Base-by-base conservation (phyloP, 2,888 invertebrate species). In the Hypsopygia costalis region DNA sequence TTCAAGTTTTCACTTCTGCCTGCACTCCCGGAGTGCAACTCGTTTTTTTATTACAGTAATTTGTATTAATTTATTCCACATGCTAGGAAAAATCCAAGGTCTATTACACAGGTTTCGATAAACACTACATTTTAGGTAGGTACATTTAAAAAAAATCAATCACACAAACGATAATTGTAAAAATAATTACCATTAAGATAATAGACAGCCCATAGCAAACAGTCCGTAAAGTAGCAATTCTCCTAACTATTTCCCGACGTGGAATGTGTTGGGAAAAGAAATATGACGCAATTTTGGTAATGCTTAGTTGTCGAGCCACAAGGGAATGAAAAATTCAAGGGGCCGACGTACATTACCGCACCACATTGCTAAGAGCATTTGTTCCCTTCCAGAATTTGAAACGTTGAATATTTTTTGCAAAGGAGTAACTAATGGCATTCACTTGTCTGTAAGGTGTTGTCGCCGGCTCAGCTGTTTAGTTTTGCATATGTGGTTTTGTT, bases 251-350 rank as follows among this genome's bases (percentile, higher is more conserved):
- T 83, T 77, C 68, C 75, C 68, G 62, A 62, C 64, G 61, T 55
- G 58, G 64, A 69, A 70, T 75, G 79, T 76, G 81, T 72, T 73
- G 64, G 60, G 76, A 73, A 76, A 83, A 86, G 83, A 88, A 86
- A 86, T 86, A 86, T 87, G 85, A 85, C 78, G 86, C 87, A 88
- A 88, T 88, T 87, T 85, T 72, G 76, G 83, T 88, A 87, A 88
- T 87, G 87, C 79, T 81, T 78, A 83, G 82, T 87, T 83, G 86
- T 83, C 83, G 79, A 75, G 83, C 78, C 82, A 81, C 85, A 73
- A 77, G 86, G 85, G 86, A 85, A 86, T 87, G 86, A 88, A 87
- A 87, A 87, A 87, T 87, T 88, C 83, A 86, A 73, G 82, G 83
- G 82, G 81, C 81, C 64, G 75, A 65, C 77, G 79, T 66, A 80